Evolutionary conservation across 2,113 vertebrate genomes (phyloP).

Genomic region (Polyodon spathula): DNA sequence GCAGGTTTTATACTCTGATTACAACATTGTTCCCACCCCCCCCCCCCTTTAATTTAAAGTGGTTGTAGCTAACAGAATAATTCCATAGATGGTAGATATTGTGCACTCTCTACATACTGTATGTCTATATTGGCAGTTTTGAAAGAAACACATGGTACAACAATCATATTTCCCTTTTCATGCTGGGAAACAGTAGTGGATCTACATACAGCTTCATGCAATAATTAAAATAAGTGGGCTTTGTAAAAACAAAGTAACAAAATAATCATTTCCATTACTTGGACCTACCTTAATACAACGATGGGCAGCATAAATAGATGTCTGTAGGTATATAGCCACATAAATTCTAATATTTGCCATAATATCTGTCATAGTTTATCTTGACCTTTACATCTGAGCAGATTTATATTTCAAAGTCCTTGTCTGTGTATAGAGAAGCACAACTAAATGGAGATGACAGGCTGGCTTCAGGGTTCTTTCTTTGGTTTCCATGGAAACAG

Average conservation of each 20-base stretch:
- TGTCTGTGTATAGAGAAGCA: neutral
- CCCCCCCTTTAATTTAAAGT: no score
- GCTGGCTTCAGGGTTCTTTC: neutral
- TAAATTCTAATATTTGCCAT: neutral
- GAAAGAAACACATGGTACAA: no score
- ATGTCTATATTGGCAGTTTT: no score
- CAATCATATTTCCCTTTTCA: no score
- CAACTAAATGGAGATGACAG: constrained; percentile 3
- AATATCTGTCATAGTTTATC: neutral
- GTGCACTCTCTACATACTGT: no score
- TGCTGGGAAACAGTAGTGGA: no score
- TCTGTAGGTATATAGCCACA: neutral
- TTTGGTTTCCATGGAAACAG: constrained; percentile 4
- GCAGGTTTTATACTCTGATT: no score
- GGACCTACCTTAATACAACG: neutral
- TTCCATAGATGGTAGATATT: no score
- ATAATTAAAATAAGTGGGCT: neutral
- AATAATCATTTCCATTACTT: constrained; percentile 16
- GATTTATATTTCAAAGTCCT: neutral
- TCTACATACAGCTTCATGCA: no score
- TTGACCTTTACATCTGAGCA: neutral
- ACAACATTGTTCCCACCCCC: no score
- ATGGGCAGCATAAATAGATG: neutral
- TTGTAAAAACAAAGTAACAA: neutral
- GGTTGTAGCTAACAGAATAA: no score